These are phyloP conservation scores for Trochalopteron elliotii DNA, from an alignment of 2,113 vertebrate species.

Conservation along the genomic window DNA sequence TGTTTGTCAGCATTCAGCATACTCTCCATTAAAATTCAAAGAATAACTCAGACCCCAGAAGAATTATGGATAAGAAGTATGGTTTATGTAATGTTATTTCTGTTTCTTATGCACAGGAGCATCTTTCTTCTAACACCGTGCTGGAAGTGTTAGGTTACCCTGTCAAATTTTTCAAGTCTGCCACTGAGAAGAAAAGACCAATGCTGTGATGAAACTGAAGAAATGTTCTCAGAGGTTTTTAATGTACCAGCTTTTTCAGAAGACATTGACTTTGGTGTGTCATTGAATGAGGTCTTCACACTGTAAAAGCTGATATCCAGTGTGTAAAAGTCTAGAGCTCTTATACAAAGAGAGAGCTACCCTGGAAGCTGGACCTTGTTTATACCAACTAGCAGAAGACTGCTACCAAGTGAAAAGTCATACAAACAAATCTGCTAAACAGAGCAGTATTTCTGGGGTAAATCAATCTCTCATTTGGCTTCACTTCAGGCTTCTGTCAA, in stretches of 20 bases:
- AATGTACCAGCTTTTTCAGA: conserved; percentile 2
- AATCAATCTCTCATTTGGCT: conserved; percentile 22
- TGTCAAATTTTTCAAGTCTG: conserved; percentile 50
- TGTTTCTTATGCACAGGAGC: conserved; percentile 39
- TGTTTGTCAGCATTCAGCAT: not conserved
- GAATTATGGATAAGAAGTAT: not conserved
- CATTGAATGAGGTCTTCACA: conserved; percentile 9
- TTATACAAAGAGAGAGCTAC: not conserved
- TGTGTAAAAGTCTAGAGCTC: not conserved
- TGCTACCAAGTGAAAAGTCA: conserved; percentile 35
- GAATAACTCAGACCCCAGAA: not conserved
- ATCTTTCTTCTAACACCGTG: conserved; percentile 2
- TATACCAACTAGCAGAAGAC: not conserved
- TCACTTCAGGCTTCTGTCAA: conserved; percentile 2
- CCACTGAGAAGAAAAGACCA: conserved; percentile 45
- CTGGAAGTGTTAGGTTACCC: conserved; percentile 44
- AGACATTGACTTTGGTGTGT: not conserved
- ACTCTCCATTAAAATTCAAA: not conserved
- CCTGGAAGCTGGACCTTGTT: conserved; percentile 7
- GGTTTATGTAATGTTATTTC: conserved; percentile 13
- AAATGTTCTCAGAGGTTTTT: conserved; percentile 29
- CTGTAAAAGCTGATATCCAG: not conserved
- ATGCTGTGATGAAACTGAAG: conserved; percentile 28
- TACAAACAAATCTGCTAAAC: not conserved
- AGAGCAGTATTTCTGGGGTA: not conserved